A percentile compares a stretch with the other conserved stretches of the same genome.
These are phyloP conservation scores for Coccyzus lansbergi DNA, from an alignment of 2,797 vertebrate genomes.

Conservation along the genomic window DNA sequence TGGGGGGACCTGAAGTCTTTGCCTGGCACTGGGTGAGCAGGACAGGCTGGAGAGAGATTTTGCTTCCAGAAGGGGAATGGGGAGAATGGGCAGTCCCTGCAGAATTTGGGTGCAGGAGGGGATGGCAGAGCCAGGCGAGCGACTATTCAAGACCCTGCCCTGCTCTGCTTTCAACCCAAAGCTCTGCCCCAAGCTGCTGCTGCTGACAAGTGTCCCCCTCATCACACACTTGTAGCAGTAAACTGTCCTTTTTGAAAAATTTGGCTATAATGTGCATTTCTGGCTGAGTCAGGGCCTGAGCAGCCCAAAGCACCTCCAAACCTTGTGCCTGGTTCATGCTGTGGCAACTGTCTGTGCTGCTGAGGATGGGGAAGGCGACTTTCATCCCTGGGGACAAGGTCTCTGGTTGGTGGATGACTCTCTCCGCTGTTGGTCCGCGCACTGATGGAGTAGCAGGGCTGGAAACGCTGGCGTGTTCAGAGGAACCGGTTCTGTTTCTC, in stretches of 20 bases:
- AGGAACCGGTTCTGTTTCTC: not conserved
- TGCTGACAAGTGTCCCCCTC: not conserved
- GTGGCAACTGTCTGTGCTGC: not conserved
- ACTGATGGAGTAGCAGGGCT: not conserved
- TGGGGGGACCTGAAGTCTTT: fast-evolving
- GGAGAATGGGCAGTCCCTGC: not conserved
- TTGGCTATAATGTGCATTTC: not conserved
- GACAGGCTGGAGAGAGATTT: not conserved
- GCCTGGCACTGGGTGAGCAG: not conserved
- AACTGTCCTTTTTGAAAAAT: not conserved
- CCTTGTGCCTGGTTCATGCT: not conserved
- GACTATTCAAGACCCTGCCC: not conserved
- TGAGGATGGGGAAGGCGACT: not conserved
- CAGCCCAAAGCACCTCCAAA: not conserved
- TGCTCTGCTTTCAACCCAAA: not conserved
- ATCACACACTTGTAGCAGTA: not conserved
- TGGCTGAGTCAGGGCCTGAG: not conserved
- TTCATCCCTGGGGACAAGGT: not conserved
- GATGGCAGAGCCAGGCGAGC: not conserved
- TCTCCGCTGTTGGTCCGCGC: not conserved
- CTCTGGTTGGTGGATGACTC: not conserved
- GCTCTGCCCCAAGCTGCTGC: not conserved
- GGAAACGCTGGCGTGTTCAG: not conserved
- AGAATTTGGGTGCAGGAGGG: not conserved
- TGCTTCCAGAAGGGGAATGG: not conserved